These are phyloP conservation scores for Poecilobothrus nobilitatus DNA, from an alignment of 2,888 invertebrate genomes.

Conservation along the genomic window DNA sequence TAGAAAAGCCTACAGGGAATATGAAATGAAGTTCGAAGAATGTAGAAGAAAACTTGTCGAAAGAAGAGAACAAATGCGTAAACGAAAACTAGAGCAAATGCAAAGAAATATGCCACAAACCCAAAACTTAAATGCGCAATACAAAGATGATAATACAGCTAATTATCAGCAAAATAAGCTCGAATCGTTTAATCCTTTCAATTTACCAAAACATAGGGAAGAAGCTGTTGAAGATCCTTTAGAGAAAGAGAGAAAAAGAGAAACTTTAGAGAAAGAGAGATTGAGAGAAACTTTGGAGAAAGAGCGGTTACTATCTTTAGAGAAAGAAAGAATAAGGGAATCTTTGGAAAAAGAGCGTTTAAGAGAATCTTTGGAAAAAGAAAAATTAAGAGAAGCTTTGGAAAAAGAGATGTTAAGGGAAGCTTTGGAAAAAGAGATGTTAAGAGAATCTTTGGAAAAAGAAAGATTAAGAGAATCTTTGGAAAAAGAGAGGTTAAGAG, in stretches of 20 bases:
- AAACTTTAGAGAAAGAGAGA: no score
- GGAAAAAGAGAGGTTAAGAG: no score
- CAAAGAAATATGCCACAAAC: slow-evolving; percentile 8
- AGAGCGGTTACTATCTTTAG: no score
- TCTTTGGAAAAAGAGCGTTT: no score
- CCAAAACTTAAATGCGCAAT: neutral
- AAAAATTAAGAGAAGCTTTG: neutral
- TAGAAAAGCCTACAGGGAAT: slow-evolving; percentile 73
- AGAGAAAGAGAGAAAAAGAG: no score
- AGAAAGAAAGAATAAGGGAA: no score
- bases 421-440: neutral
- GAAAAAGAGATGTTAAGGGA: neutral
- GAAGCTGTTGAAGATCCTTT: no score
- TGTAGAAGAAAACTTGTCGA: slow-evolving; percentile 72
- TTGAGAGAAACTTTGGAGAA: no score
- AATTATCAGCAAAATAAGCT: neutral
- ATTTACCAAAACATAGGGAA: no score
- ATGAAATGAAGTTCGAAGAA: slow-evolving; percentile 81
- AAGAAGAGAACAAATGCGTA: slow-evolving; percentile 72
- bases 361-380: slow-evolving; percentile 11
- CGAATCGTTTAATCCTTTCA: slow-evolving; percentile 20
- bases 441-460: neutral
- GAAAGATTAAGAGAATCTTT: no score
- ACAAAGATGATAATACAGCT: slow-evolving; percentile 7
- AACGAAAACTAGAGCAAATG: slow-evolving; percentile 40